Evolutionary conservation across 2,113 vertebrate species (phyloP).

Genomic region (Menidia beryllina): DNA sequence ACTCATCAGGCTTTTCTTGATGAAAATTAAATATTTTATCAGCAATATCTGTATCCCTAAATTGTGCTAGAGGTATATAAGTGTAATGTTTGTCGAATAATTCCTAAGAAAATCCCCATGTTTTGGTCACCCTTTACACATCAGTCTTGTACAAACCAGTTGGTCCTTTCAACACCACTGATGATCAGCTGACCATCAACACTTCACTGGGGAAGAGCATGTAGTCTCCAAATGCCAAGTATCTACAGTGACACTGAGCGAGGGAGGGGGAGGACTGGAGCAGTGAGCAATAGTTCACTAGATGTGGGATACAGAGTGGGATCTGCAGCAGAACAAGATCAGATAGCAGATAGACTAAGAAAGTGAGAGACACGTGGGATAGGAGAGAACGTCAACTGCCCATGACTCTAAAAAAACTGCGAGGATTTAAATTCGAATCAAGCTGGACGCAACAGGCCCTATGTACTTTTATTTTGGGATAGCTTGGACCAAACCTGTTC

Average conservation of each 20-base stretch:
- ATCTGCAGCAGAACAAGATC: slow-evolving; percentile 78
- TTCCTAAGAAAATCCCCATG: not conserved
- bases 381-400: slow-evolving; percentile 39
- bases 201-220: slow-evolving; percentile 60
- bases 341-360: slow-evolving; percentile 68
- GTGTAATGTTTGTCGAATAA: not conserved
- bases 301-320: slow-evolving; percentile 77
- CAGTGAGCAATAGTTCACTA: slow-evolving; percentile 72
- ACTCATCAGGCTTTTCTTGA: not conserved
- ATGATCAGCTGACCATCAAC: slow-evolving; percentile 50
- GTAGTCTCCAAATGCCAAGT: slow-evolving; percentile 76
- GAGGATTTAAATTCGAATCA: slow-evolving; percentile 39
- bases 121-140: not conserved
- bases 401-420: slow-evolving; percentile 47
- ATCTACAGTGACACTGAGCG: slow-evolving; percentile 74
- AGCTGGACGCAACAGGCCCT: slow-evolving; percentile 29
- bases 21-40: not conserved
- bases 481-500: slow-evolving; percentile 20
- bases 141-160: slow-evolving; percentile 14
- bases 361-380: slow-evolving; percentile 63
- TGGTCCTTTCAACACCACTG: not conserved
- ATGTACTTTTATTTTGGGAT: slow-evolving; percentile 29
- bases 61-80: slow-evolving; percentile 1
- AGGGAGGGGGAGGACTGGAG: slow-evolving; percentile 74
- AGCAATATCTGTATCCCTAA: not conserved